Evolutionary conservation across 2,888 invertebrate species (phyloP).

Genomic region (Isotomurus palustris): DNA sequence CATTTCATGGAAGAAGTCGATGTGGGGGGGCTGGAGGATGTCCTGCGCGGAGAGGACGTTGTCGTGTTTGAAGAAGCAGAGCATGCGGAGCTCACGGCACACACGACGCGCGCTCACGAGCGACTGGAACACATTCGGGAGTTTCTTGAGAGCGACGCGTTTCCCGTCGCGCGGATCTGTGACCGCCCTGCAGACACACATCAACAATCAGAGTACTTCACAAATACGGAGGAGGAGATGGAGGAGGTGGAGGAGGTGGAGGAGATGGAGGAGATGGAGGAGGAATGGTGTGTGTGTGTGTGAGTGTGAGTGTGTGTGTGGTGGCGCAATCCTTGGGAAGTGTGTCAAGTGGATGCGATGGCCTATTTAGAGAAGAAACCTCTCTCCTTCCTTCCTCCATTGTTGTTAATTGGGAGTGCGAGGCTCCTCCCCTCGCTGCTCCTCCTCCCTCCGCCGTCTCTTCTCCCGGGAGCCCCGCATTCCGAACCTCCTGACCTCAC

Average conservation of each 20-base stretch:
- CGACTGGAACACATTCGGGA: constrained; percentile 99
- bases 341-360: constrained; percentile 39
- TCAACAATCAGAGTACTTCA: background rate
- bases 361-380: too few species aligned
- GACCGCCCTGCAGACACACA: constrained; percentile 78
- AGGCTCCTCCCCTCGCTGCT: too few species aligned
- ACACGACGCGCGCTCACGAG: constrained; percentile 97
- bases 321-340: too few species aligned
- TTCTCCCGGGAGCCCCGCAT: too few species aligned
- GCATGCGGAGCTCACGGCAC: constrained; percentile 98
- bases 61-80: constrained; percentile 99
- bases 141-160: constrained; percentile 96
- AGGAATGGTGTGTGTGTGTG: too few species aligned
- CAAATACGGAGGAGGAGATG: too few species aligned
- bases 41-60: constrained; percentile 97
- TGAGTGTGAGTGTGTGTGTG: too few species aligned
- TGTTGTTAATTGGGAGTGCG: too few species aligned
- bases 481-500: too few species aligned
- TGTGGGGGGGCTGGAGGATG: constrained; percentile 96
- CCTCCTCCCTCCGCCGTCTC: too few species aligned
- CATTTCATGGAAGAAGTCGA: constrained; percentile 99
- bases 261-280: too few species aligned
- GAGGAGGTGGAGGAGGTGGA: background rate
- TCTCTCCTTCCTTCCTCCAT: constrained; percentile 15
- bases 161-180: constrained; percentile 98